phyloP scores from a whole-genome alignment of 2,797 vertebrate species.

The Pseudotriccus pelzelni region DNA sequence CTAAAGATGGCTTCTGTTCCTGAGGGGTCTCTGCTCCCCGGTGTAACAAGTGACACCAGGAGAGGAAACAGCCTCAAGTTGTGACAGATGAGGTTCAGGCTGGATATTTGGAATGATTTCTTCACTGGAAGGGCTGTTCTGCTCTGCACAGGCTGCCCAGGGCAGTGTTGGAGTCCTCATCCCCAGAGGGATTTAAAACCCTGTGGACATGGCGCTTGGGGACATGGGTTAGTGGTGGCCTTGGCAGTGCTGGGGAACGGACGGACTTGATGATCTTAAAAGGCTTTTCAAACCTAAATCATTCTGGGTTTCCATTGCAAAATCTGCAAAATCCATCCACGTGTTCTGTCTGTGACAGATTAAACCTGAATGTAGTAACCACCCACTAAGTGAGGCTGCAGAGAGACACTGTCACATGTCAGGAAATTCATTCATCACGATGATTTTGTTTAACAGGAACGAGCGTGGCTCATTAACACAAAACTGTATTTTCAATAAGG shows the following conservation, averaged over 20 bases:
- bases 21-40: neutral
- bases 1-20: neutral
- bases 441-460: conserved; percentile 1
- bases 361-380: neutral
- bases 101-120: neutral
- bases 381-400: neutral
- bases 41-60: neutral
- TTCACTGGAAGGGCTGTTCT: neutral
- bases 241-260: neutral
- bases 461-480: conserved; percentile 56
- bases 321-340: neutral
- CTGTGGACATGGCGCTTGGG: accelerated
- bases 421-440: neutral
- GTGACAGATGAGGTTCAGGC: neutral
- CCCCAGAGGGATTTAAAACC: neutral
- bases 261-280: accelerated
- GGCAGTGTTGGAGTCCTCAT: neutral
- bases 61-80: neutral
- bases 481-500: conserved; percentile 62
- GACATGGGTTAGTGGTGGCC: neutral
- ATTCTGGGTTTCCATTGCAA: neutral
- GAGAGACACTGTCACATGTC: neutral
- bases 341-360: accelerated
- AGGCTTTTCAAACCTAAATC: neutral
- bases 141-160: neutral